A percentile compares a stretch with the other conserved stretches of the same genome.
Evolutionary conservation across 2,797 vertebrate species (phyloP).

Genomic region (Poliocrania exsul): DNA sequence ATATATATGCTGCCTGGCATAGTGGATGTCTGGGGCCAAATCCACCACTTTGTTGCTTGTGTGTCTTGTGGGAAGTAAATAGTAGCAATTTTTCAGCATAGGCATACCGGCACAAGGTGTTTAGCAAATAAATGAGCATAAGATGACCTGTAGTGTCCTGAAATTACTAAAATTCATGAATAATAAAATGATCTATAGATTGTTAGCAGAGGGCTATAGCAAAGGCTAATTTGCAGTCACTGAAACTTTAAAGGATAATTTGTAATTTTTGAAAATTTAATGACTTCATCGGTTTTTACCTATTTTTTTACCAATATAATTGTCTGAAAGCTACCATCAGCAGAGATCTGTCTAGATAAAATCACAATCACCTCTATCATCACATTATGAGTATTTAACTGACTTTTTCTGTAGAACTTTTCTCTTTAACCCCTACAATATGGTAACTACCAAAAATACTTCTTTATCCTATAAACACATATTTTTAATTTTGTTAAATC

Average conservation of each 20-base stretch:
- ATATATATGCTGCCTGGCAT: slow-evolving; percentile 80
- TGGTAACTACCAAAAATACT: background rate
- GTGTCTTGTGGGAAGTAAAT: slow-evolving; percentile 80
- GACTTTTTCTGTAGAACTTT: background rate
- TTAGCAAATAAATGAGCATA: slow-evolving; percentile 84
- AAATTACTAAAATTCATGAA: slow-evolving; percentile 84
- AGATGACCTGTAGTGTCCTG: slow-evolving; percentile 81
- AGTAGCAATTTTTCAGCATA: slow-evolving; percentile 82
- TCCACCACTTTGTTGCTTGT: slow-evolving; percentile 76
- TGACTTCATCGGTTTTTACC: slow-evolving; percentile 81
- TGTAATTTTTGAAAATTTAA: slow-evolving; percentile 84
- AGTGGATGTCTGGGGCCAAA: slow-evolving; percentile 80
- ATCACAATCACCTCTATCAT: background rate
- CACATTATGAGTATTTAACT: slow-evolving; percentile 14
- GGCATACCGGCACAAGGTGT: slow-evolving; percentile 74
- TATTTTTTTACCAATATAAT: slow-evolving; percentile 73
- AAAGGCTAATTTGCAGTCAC: slow-evolving; percentile 82
- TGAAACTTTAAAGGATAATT: slow-evolving; percentile 80
- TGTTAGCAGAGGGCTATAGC: slow-evolving; percentile 78
- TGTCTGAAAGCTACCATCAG: slow-evolving; percentile 59
- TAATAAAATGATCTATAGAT: slow-evolving; percentile 85
- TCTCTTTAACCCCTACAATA: background rate
- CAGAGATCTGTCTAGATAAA: slow-evolving; percentile 39
- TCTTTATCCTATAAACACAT: background rate
- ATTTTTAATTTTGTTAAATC: background rate